Conservation (phyloP, 2,888 invertebrate genomes). For the Parelbella ahira region DNA sequence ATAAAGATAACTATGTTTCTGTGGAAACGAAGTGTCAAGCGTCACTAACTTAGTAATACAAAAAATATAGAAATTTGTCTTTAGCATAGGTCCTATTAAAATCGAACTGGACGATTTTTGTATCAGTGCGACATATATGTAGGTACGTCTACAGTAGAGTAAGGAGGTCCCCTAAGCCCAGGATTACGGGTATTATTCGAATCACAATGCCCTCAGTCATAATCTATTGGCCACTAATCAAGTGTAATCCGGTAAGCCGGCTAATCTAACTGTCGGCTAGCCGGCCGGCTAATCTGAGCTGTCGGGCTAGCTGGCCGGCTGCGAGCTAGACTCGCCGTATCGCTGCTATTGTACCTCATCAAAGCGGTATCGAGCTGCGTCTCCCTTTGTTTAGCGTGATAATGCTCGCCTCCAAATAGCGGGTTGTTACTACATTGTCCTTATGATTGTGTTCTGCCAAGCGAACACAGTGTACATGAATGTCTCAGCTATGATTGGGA, state of each 20-base stretch:
- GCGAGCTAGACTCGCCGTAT: slow-evolving; percentile 12
- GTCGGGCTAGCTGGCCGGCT: slow-evolving; percentile 13
- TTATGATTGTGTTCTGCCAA: too few species aligned
- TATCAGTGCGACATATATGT: slow-evolving; percentile 1
- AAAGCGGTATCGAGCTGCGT: not conserved
- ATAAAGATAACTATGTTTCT: too few species aligned
- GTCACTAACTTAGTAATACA: too few species aligned
- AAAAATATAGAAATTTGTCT: too few species aligned
- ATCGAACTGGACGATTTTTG: too few species aligned
- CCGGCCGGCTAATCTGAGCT: slow-evolving; percentile 32
- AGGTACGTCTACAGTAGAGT: slow-evolving; percentile 3
- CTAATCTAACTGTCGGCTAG: slow-evolving; percentile 32
- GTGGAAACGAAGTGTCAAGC: too few species aligned
- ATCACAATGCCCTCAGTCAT: slow-evolving; percentile 33
- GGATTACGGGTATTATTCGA: slow-evolving; percentile 19
- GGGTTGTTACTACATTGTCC: too few species aligned
- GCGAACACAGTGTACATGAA: too few species aligned
- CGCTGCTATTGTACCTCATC: slow-evolving; percentile 11
- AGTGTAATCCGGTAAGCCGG: slow-evolving; percentile 46
- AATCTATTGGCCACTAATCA: slow-evolving; percentile 49
- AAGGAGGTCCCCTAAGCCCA: slow-evolving; percentile 20
- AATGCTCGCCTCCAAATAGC: too few species aligned
- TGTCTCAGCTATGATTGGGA: too few species aligned
- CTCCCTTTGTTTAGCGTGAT: slow-evolving; percentile 17
- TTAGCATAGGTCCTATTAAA: too few species aligned